Evolutionary conservation across 2,797 vertebrate genomes (phyloP), one percentile per base, ranked within the genome.

Genomic region (Borostomias antarcticus): DNA sequence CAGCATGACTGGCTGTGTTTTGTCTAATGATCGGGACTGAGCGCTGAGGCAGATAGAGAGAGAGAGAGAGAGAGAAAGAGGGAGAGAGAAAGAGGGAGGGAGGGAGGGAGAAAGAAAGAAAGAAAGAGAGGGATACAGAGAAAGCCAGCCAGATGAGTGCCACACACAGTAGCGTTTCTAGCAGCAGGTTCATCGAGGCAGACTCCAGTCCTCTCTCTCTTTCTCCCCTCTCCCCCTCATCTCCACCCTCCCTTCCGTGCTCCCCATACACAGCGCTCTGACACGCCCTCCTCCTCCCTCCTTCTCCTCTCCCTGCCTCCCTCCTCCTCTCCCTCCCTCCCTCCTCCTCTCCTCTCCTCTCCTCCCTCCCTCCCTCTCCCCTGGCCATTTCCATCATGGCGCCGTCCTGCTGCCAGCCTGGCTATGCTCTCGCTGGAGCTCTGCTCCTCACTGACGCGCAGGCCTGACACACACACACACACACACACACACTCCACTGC

Each of bases 301-400:
- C 40, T 45, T 45, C 15, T 9, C n/a, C 13, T 45, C 13, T 13
- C 13, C 4, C 40, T 17, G n/a, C 40, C 13, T 17, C 40, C 40
- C n/a, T n/a, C 5, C 40, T 45, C 17, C 40, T 45, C 40, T 45
- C 40, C 40, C 13, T 17, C 37, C 40, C 3, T 4, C 40, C 15
- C 40, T 45, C 40, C 40, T 17, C 15, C 40, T n/a, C 40, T 45
- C 40, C 40, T 43, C 15, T 17, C 37, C 15, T 10, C 35, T 37
- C 35, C 40, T 45, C 40, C 37, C n/a, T n/a, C 17, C 35, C 13
- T 17, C 40, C 1, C 40, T 45, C 40, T 45, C 13, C 40, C 59
- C 68, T 64, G 61, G 6, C 68, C 72, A 76, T 53, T 28, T 35
- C 32, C 70, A 76, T 69, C 71, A 75, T 73, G 69, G 75, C 29